Evolutionary conservation across 2,888 invertebrate species (phyloP).

Genomic region (Seladonia tumulorum): DNA sequence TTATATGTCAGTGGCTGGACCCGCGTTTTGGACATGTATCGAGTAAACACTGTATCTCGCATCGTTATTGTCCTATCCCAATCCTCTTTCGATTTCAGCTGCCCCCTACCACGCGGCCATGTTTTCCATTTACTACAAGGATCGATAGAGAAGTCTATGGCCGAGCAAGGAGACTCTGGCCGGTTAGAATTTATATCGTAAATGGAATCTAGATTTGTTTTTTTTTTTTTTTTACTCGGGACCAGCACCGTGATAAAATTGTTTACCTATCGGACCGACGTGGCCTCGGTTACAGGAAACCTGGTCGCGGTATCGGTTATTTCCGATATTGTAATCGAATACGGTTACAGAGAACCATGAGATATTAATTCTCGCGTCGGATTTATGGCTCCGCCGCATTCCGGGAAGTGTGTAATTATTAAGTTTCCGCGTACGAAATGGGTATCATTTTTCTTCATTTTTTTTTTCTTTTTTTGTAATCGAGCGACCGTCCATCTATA

Average conservation of each 20-base stretch:
- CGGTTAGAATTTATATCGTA: slow-evolving; percentile 27
- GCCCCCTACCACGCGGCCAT: neutral
- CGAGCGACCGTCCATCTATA: neutral
- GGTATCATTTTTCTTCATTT: neutral
- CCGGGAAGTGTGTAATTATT: slow-evolving; percentile 33
- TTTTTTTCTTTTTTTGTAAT: neutral
- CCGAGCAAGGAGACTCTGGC: neutral
- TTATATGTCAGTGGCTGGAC: too few species aligned
- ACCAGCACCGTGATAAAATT: slow-evolving; percentile 20
- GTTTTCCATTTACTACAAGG: neutral
- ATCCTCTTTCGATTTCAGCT: slow-evolving; percentile 19
- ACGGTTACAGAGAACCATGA: slow-evolving; percentile 32
- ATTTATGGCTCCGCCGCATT: slow-evolving; percentile 22
- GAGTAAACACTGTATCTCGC: slow-evolving; percentile 13
- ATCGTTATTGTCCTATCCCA: slow-evolving; percentile 35
- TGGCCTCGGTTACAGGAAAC: slow-evolving; percentile 10
- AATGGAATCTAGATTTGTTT: slow-evolving; percentile 30
- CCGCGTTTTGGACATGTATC: too few species aligned
- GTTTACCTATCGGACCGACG: slow-evolving; percentile 14
- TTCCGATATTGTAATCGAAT: slow-evolving; percentile 37
- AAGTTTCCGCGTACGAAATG: neutral
- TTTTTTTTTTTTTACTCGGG: slow-evolving; percentile 16
- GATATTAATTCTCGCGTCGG: slow-evolving; percentile 44
- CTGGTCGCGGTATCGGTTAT: slow-evolving; percentile 12
- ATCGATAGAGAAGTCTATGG: slow-evolving; percentile 11